These are phyloP conservation scores for Cepaea nemoralis DNA, from an alignment of 1,140 invertebrate species.

Conservation along the genomic window DNA sequence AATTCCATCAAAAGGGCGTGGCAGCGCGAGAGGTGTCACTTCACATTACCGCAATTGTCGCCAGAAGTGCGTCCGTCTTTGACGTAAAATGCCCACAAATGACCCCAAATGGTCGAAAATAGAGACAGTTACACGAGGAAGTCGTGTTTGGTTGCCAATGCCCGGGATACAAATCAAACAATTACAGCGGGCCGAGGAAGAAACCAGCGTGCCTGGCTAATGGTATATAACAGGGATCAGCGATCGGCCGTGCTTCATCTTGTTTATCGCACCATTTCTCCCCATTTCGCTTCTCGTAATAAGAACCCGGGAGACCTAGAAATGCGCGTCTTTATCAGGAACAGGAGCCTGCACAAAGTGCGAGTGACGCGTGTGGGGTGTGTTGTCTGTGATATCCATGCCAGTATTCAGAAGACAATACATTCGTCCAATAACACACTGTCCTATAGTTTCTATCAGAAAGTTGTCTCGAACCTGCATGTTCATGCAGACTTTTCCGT, in stretches of 20 bases:
- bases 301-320: not conserved
- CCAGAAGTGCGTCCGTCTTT: constrained; percentile 24
- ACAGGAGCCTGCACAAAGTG: not conserved
- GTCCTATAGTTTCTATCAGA: too few relatives aligned
- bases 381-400: too few relatives aligned
- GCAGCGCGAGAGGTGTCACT: constrained; percentile 24
- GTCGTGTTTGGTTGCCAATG: constrained; percentile 25
- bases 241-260: constrained; percentile 5
- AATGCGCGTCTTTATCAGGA: not conserved
- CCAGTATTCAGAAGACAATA: too few relatives aligned
- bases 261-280: constrained; percentile 12
- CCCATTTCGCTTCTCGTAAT: not conserved
- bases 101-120: constrained; percentile 38
- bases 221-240: constrained; percentile 1
- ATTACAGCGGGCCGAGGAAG: constrained; percentile 24
- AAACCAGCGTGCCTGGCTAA: not conserved
- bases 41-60: constrained; percentile 31
- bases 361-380: too few relatives aligned
- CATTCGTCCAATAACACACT: too few relatives aligned
- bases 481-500: too few relatives aligned
- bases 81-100: constrained; percentile 34
- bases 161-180: constrained; percentile 34
- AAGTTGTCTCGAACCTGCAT: too few relatives aligned
- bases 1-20: constrained; percentile 24
- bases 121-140: constrained; percentile 19